These are phyloP conservation scores for Scrobipalpa atriplicella DNA, from an alignment of 2,888 invertebrate species.

Conservation along the genomic window DNA sequence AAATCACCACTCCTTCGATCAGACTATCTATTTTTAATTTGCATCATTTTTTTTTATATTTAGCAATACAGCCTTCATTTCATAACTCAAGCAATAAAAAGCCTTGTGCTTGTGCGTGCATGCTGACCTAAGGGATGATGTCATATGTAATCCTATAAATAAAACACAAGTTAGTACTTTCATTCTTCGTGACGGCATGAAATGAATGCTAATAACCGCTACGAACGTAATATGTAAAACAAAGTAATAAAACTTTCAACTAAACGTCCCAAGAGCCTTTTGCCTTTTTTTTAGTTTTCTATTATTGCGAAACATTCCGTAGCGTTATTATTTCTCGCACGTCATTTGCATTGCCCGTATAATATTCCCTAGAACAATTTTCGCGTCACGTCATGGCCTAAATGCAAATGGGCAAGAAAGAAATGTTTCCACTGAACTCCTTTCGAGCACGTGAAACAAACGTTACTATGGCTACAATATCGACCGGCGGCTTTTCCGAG, in stretches of 20 bases:
- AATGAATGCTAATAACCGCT: conserved; percentile 38
- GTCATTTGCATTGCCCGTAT: conserved; percentile 10
- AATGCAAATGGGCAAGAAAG: conserved; percentile 68
- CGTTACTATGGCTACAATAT: conserved; percentile 77
- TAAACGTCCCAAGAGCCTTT: conserved; percentile 36
- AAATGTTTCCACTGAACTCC: conserved; percentile 57
- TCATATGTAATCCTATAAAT: conserved; percentile 18
- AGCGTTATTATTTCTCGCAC: conserved; percentile 18
- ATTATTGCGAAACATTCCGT: not conserved
- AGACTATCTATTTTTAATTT: too few species aligned
- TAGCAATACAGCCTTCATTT: too few species aligned
- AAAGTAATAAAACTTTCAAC: conserved; percentile 37
- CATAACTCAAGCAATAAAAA: too few species aligned
- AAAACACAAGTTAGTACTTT: conserved; percentile 22
- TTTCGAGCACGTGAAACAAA: conserved; percentile 73
- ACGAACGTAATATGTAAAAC: conserved; percentile 7
- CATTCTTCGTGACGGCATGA: conserved; percentile 28
- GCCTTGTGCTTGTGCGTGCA: not conserved
- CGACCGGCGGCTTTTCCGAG: conserved; percentile 80
- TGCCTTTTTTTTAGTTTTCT: conserved; percentile 19
- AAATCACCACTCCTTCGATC: too few species aligned
- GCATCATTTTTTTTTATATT: too few species aligned
- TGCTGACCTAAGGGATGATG: conserved; percentile 17
- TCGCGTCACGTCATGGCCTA: conserved; percentile 69
- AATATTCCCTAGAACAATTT: conserved; percentile 52